Evolutionary conservation across 2,888 invertebrate genomes (phyloP).

Genomic region (Digitonthophagus gazella): DNA sequence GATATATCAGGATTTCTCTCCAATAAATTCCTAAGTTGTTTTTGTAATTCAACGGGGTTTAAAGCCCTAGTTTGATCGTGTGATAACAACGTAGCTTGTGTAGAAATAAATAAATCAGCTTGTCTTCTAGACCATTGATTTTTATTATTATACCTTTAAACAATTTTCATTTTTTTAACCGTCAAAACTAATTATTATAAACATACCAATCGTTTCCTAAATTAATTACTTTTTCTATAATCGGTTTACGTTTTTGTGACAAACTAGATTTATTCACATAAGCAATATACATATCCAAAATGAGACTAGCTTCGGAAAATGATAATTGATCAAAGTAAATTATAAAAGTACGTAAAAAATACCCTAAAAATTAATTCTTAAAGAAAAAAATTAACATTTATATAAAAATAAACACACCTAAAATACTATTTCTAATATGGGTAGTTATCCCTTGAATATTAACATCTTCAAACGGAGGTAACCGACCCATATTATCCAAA

Average conservation of each 20-base stretch:
- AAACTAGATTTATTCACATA: slow-evolving; percentile 58
- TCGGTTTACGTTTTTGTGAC: slow-evolving; percentile 36
- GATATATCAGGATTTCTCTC: slow-evolving; percentile 76
- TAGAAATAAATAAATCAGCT: slow-evolving; percentile 84
- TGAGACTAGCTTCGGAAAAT: slow-evolving; percentile 76
- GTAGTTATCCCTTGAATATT: slow-evolving; percentile 43
- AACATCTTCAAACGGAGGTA: slow-evolving; percentile 32
- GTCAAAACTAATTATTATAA: too few relatives aligned
- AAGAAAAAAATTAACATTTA: slow-evolving; percentile 1
- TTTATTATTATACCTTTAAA: slow-evolving; percentile 52
- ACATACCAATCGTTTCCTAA: slow-evolving; percentile 23
- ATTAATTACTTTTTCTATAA: background rate
- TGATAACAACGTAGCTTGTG: slow-evolving; percentile 79
- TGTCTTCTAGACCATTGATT: slow-evolving; percentile 83
- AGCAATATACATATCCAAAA: slow-evolving; percentile 68
- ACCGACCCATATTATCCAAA: slow-evolving; percentile 38
- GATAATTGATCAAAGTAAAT: slow-evolving; percentile 79
- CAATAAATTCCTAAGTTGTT: slow-evolving; percentile 69
- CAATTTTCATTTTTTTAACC: background rate
- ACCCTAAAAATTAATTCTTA: slow-evolving; percentile 57
- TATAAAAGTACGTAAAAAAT: slow-evolving; percentile 78
- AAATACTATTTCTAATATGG: slow-evolving; percentile 62
- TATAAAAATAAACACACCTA: slow-evolving; percentile 53
- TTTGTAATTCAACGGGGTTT: slow-evolving; percentile 73
- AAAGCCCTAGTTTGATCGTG: slow-evolving; percentile 80